Conservation (phyloP, 1,140 invertebrate species). For the Bombus huntii region DNA sequence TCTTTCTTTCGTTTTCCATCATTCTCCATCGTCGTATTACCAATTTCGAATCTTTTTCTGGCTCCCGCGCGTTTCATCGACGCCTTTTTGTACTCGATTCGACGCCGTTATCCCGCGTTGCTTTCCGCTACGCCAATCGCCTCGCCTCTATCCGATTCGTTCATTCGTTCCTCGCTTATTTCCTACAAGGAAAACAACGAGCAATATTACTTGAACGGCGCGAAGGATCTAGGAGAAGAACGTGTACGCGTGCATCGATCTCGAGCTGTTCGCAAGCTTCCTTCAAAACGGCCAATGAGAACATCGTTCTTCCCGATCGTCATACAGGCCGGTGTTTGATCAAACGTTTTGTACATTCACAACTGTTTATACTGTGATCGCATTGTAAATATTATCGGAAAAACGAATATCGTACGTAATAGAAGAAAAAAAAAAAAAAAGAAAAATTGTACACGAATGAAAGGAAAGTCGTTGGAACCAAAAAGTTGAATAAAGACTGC, state of each 20-base stretch:
- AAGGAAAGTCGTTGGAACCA: not conserved
- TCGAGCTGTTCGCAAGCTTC: not conserved
- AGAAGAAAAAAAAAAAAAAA: not conserved
- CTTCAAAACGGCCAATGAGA: not conserved
- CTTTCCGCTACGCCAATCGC: not conserved
- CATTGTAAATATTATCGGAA: not conserved
- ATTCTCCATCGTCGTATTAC: not conserved
- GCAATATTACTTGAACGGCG: slow-evolving; percentile 73
- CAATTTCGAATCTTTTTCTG: slow-evolving; percentile 16
- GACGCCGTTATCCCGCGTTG: not conserved
- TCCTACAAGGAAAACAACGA: slow-evolving; percentile 70
- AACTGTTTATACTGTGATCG: not conserved
- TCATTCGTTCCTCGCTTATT: slow-evolving; percentile 30
- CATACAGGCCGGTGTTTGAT: not conserved
- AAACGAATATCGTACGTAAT: not conserved
- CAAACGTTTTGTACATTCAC: not conserved
- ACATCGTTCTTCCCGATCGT: not conserved
- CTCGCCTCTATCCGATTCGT: not conserved
- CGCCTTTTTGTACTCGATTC: too few relatives aligned
- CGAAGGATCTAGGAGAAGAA: slow-evolving; percentile 51
- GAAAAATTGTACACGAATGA: not conserved
- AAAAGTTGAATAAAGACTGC: not conserved
- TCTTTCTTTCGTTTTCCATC: not conserved
- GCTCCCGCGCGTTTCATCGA: not conserved
- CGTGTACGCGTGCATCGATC: slow-evolving; percentile 21